These are phyloP conservation scores for Formica selysi DNA, from an alignment of 1,140 invertebrate genomes.

Conservation along the genomic window DNA sequence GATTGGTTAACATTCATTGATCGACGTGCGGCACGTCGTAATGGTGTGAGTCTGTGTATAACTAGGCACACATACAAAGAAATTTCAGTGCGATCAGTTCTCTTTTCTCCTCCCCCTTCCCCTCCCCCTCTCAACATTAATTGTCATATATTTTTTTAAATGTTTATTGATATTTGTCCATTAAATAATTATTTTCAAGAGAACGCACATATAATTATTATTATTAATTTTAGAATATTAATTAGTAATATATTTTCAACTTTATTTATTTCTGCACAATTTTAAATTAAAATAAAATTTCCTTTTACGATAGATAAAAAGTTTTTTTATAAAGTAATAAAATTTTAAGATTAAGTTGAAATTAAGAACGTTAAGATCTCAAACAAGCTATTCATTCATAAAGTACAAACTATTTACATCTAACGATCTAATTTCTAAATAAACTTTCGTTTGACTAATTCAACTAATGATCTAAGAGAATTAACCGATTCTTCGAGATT, in stretches of 20 bases:
- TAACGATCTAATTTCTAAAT: not conserved
- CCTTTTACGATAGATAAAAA: not conserved
- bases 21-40: not conserved
- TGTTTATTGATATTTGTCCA: not conserved
- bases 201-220: not conserved
- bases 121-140: not conserved
- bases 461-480: slow-evolving; percentile 14
- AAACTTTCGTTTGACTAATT: slow-evolving; percentile 18
- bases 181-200: not conserved
- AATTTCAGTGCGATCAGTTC: not conserved
- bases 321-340: not conserved
- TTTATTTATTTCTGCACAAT: not conserved
- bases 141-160: not conserved
- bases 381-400: slow-evolving; percentile 24
- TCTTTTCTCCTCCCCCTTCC: too few species aligned
- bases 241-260: not conserved
- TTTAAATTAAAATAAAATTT: not conserved
- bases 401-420: not conserved
- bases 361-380: not conserved
- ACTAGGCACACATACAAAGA: not conserved
- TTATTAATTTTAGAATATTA: not conserved
- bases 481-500: not conserved
- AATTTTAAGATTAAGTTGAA: not conserved
- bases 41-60: not conserved
- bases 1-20: slow-evolving; percentile 43